Base-by-base conservation (phyloP, 2,797 vertebrate genomes). In the Sorex maritimensis region DNA sequence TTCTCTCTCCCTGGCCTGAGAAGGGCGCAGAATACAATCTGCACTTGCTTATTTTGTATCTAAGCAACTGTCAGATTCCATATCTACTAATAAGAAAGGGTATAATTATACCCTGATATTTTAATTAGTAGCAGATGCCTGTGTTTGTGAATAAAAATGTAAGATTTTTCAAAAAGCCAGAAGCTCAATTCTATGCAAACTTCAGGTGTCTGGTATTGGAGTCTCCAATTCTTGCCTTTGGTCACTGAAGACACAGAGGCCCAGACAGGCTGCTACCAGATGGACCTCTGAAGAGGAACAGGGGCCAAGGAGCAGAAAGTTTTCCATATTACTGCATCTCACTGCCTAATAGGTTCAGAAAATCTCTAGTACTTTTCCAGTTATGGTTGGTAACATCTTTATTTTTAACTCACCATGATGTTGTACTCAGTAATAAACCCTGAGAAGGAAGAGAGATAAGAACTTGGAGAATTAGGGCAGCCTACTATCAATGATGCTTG, bases 101-200 rank as follows among this genome's bases (percentile, higher is more conserved):
- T 98, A 96, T 97, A 98, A 98, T 98, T 98, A 98, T 97, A 98
- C 96, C 95, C 97, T 97, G 98, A 98, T 98, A 97, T 97, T 98
- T 98, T 98, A 98, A 98, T 98, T 98, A 98, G 98, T 95, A 98
- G 97, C 98, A 98, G 98, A 98, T 98, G 98, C 97, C 97, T 97
- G 85, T 98, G 98, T 98, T 98, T 98, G 97, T 97, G 98, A 98
- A 98, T 98, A 98, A 98, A 44, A 98, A 97, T 95, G 95, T 96
- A 98, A 96, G 97, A 96, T 93, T 97, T 98, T 98, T 96, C 91
- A 86, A 52, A 97, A 96, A 92, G 71, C 93, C 38, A 26, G 77
- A 95, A 96, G 73, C 94, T 94, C 95, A 71, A 95, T 95, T 95
- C 81, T 30, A 88, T 84, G 95, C 92, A 96, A 96, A 95, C 80